A percentile compares a stretch with the other conserved stretches of the same genome.
Conservation (phyloP, 2,797 vertebrate species). For the Huso huso region DNA sequence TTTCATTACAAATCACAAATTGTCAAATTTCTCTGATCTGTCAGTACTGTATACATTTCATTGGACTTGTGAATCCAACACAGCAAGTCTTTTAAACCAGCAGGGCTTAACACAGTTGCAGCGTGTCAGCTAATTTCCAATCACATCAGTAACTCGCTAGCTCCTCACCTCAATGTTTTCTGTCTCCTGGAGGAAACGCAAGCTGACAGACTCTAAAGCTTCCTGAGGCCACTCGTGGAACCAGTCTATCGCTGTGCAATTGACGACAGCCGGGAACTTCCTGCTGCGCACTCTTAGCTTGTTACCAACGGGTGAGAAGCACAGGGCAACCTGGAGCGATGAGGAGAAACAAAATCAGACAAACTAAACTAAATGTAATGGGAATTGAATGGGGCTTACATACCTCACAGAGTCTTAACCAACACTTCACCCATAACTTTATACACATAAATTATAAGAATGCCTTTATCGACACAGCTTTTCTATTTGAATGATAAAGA, state of each 20-base stretch:
- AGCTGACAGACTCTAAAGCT: conserved; percentile 85
- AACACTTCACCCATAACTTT: no score
- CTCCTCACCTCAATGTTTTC: conserved; percentile 67
- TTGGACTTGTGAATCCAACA: no score
- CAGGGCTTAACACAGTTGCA: neutral
- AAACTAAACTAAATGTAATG: neutral
- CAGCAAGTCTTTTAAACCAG: neutral
- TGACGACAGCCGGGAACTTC: conserved; percentile 81
- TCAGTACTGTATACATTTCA: no score
- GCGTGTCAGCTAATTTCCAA: neutral
- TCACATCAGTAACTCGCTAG: neutral
- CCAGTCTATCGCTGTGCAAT: conserved; percentile 79
- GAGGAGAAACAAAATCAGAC: neutral
- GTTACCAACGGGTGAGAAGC: conserved; percentile 83
- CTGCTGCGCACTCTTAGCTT: conserved; percentile 74
- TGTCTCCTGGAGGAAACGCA: conserved; percentile 73
- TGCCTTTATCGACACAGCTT: no score
- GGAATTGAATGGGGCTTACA: no score
- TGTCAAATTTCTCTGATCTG: no score
- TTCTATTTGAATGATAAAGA: no score
- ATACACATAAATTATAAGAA: no score
- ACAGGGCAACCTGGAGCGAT: conserved; percentile 72
- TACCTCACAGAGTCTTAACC: no score
- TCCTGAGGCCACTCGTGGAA: conserved; percentile 89
- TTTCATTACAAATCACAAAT: no score